These are phyloP conservation scores for Hecatera dysodea DNA, from an alignment of 2,888 invertebrate genomes.

Conservation along the genomic window DNA sequence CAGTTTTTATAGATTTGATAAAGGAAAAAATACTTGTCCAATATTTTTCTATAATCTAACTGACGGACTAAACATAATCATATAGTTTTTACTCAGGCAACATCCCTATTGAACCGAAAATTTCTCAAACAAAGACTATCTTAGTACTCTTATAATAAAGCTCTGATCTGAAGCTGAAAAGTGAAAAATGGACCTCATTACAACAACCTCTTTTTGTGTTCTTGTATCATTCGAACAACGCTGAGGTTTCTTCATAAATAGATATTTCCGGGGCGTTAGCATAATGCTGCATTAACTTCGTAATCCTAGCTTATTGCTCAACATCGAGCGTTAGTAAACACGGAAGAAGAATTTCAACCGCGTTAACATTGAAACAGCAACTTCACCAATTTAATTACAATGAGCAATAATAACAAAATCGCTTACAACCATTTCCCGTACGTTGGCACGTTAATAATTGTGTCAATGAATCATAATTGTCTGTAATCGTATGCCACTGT, in stretches of 20 bases:
- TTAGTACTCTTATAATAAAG: neutral
- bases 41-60: no score
- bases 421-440: conserved; percentile 50
- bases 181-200: neutral
- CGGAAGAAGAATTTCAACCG: conserved; percentile 45
- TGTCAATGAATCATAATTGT: conserved; percentile 50
- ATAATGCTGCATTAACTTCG: conserved; percentile 11
- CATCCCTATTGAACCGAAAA: neutral
- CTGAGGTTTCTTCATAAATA: conserved; percentile 7
- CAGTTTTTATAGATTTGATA: no score
- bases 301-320: conserved; percentile 31
- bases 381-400: conserved; percentile 46
- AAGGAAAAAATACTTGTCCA: no score
- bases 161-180: neutral
- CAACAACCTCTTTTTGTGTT: neutral
- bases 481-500: conserved; percentile 37
- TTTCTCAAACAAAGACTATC: neutral
- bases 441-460: conserved; percentile 40
- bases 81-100: no score
- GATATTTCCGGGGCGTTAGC: neutral
- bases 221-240: neutral
- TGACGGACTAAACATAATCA: no score
- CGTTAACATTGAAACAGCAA: conserved; percentile 26
- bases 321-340: conserved; percentile 29
- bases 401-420: conserved; percentile 39